Evolutionary conservation across 2,888 invertebrate species (phyloP).

Genomic region (Pyrrhosoma nymphula): DNA sequence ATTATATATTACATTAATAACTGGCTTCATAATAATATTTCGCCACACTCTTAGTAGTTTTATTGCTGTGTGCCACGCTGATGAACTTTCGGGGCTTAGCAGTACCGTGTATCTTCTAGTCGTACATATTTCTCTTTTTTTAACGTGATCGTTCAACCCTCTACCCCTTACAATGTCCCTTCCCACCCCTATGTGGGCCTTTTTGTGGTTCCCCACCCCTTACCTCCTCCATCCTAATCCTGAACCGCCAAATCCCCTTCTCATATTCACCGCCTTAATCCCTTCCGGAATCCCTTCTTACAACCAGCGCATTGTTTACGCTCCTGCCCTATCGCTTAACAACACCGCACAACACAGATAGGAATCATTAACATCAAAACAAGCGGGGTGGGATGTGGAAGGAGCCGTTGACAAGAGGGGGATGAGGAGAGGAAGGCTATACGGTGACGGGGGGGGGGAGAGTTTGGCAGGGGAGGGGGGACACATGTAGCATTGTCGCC

Average conservation of each 20-base stretch:
- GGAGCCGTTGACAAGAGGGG: neutral
- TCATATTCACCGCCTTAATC: slow-evolving; percentile 30
- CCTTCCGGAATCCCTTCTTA: slow-evolving; percentile 52
- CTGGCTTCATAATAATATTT: no score
- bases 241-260: slow-evolving; percentile 6
- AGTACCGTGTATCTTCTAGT: no score
- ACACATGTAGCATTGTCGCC: neutral
- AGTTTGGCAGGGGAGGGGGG: neutral
- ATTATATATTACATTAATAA: no score
- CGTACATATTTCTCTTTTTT: no score
- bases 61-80: no score
- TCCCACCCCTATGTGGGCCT: no score
- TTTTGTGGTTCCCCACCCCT: neutral
- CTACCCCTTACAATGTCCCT: neutral
- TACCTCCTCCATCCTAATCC: slow-evolving; percentile 16
- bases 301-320: slow-evolving; percentile 58
- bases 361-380: slow-evolving; percentile 66
- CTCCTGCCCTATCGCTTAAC: slow-evolving; percentile 52
- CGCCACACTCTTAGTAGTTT: no score
- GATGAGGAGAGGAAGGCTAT: neutral
- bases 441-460: no score
- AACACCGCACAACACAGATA: slow-evolving; percentile 58
- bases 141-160: neutral
- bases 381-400: slow-evolving; percentile 31
- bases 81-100: no score